phyloP scores from a whole-genome alignment of 1,140 invertebrate species.

The Calliopsis andreniformis region DNA sequence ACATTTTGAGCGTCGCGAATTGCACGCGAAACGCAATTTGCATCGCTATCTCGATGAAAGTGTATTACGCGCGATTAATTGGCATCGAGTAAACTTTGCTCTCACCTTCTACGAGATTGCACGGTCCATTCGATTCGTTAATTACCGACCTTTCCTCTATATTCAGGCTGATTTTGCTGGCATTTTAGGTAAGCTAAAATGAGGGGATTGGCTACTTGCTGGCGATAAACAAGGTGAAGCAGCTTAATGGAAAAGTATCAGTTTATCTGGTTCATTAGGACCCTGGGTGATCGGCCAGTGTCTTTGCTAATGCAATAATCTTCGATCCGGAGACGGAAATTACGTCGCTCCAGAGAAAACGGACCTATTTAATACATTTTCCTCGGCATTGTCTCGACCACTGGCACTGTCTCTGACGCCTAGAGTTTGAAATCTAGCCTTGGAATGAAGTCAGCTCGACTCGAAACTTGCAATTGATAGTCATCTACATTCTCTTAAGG shows the following conservation, averaged over 20 bases:
- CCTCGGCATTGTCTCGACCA: not conserved
- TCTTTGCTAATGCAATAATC: constrained; percentile 25
- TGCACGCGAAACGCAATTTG: no score
- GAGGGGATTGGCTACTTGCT: no score
- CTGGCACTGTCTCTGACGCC: no score
- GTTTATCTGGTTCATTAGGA: constrained; percentile 28
- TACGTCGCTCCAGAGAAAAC: constrained; percentile 27
- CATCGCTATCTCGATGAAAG: no score
- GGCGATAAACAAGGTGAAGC: not conserved
- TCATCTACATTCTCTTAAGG: no score
- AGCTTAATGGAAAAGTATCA: constrained; percentile 20
- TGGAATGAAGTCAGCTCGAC: no score
- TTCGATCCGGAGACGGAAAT: constrained; percentile 41
- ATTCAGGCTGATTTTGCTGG: no score
- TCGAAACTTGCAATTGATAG: not conserved
- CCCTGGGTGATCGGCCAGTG: not conserved
- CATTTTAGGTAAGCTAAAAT: no score
- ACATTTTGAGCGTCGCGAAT: no score
- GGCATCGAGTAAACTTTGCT: not conserved
- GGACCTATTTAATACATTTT: constrained; percentile 2
- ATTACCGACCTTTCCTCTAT: not conserved
- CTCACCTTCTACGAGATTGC: not conserved
- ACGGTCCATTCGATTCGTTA: not conserved
- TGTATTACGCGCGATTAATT: no score
- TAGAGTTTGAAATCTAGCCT: not conserved